These are phyloP conservation scores for Lutraria lutraria DNA, from an alignment of 2,888 invertebrate species.

Conservation along the genomic window DNA sequence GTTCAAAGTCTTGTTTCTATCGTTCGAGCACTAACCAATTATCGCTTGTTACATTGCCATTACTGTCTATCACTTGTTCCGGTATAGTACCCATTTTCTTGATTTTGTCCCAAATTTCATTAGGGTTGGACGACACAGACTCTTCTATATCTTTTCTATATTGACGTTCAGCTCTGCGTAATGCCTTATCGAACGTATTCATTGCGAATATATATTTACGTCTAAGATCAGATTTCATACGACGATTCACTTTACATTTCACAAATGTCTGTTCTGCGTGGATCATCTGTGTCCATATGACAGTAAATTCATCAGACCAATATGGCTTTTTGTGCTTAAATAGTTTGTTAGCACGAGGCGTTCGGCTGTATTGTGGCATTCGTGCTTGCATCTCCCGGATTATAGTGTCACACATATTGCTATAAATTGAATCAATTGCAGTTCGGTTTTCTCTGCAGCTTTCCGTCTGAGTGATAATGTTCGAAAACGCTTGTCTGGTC, in stretches of 20 bases:
- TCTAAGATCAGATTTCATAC: background rate
- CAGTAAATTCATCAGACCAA: constrained; percentile 28
- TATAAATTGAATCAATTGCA: too few relatives aligned
- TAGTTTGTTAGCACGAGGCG: constrained; percentile 22
- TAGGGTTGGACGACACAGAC: constrained; percentile 36
- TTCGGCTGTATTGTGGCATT: too few relatives aligned
- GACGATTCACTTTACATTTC: background rate
- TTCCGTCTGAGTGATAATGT: too few relatives aligned
- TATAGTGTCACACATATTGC: too few relatives aligned
- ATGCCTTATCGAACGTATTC: constrained; percentile 35
- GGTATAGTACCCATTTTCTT: constrained; percentile 22
- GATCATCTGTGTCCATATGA: constrained; percentile 9
- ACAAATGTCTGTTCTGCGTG: constrained; percentile 15
- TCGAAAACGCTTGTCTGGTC: too few relatives aligned
- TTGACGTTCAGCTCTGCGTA: constrained; percentile 28
- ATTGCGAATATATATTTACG: constrained; percentile 21
- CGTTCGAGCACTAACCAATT: constrained; percentile 26
- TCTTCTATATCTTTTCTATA: too few relatives aligned
- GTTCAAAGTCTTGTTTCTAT: constrained; percentile 40
- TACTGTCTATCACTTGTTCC: constrained; percentile 21
- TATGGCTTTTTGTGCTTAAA: constrained; percentile 28
- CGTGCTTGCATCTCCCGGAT: too few relatives aligned
- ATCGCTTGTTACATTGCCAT: background rate
- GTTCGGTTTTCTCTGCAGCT: too few relatives aligned
- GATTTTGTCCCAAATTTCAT: constrained; percentile 37